Evolutionary conservation across 2,888 invertebrate genomes (phyloP).

Genomic region (Sphinx pinastri): DNA sequence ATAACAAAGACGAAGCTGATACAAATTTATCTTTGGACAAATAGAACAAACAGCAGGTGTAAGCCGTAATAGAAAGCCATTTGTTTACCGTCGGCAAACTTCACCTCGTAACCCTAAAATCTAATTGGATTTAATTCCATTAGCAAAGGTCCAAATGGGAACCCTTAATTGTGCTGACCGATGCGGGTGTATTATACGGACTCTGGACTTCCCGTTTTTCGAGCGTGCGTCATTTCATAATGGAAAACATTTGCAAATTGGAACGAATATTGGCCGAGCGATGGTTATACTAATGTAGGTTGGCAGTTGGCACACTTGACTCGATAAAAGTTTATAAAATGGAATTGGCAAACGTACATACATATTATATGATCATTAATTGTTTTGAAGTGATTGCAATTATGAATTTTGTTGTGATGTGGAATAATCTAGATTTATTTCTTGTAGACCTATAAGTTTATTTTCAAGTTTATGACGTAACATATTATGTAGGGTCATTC

Average conservation of each 20-base stretch:
- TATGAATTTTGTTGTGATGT: background rate
- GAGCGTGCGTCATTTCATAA: slow-evolving; percentile 57
- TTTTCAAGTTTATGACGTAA: too few relatives aligned
- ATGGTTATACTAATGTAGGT: background rate
- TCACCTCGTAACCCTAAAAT: slow-evolving; percentile 82
- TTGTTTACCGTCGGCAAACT: slow-evolving; percentile 79
- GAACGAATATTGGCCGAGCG: slow-evolving; percentile 30
- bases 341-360: background rate
- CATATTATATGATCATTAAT: background rate
- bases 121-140: slow-evolving; percentile 84
- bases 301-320: background rate
- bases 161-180: slow-evolving; percentile 80
- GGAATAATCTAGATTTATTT: background rate
- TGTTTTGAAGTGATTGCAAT: background rate
- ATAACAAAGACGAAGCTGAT: slow-evolving; percentile 55
- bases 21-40: slow-evolving; percentile 64
- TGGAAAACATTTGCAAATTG: slow-evolving; percentile 54
- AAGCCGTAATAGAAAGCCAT: slow-evolving; percentile 72
- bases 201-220: slow-evolving; percentile 49
- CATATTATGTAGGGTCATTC: too few relatives aligned
- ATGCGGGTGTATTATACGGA: slow-evolving; percentile 70
- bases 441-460: background rate
- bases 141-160: slow-evolving; percentile 80
- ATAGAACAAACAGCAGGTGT: slow-evolving; percentile 70
- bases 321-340: background rate